Evolutionary conservation across 2,888 invertebrate genomes (phyloP).

Genomic region (Nephrotoma appendiculata): DNA sequence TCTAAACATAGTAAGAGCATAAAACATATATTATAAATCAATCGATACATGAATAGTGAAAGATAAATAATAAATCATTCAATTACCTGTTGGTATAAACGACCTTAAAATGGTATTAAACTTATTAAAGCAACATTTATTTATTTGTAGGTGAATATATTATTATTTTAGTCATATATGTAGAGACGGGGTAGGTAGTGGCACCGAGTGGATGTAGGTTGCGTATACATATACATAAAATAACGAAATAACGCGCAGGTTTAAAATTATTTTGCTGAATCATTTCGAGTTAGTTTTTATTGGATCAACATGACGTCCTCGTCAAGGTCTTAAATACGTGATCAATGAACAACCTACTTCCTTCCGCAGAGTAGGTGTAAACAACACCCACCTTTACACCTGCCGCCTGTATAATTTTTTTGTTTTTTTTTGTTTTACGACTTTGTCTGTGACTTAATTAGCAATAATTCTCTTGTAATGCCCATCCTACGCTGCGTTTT

Average conservation of each 20-base stretch:
- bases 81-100: neutral
- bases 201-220: neutral
- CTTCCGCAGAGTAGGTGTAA: neutral
- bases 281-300: neutral
- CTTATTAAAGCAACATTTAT: neutral
- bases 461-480: neutral
- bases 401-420: neutral
- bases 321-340: neutral
- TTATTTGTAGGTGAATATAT: neutral
- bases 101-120: neutral
- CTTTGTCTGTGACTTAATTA: neutral
- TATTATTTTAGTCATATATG: neutral
- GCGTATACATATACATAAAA: neutral
- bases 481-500: neutral
- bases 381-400: neutral
- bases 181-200: neutral
- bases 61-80: neutral
- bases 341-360: neutral
- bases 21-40: neutral
- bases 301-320: neutral
- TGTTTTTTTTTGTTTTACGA: neutral
- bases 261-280: neutral
- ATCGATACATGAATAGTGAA: neutral
- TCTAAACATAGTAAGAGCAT: neutral
- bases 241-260: neutral